phyloP scores from a whole-genome alignment of 2,888 invertebrate genomes.

The Caenorhabditis auriculariae region DNA sequence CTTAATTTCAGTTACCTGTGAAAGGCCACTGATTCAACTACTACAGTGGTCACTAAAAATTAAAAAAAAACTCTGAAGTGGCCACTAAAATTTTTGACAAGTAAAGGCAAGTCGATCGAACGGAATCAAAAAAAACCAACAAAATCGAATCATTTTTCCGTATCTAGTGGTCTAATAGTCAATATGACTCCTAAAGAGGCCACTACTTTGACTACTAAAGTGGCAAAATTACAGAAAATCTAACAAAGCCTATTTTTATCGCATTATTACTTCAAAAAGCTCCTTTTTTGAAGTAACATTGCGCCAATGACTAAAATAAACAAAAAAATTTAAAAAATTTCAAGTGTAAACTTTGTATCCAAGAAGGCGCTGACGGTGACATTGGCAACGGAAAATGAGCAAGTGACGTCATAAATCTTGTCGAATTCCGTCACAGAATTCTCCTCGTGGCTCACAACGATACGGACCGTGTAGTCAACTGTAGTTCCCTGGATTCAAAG shows the following conservation, averaged over 20 bases:
- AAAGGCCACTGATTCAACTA: too few species aligned
- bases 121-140: too few species aligned
- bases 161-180: too few species aligned
- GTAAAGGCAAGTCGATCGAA: too few species aligned
- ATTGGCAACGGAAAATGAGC: conserved; percentile 20
- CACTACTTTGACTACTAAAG: too few species aligned
- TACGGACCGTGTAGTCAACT: conserved; percentile 25
- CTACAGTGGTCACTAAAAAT: too few species aligned
- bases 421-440: conserved; percentile 28
- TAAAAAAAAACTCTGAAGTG: too few species aligned
- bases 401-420: conserved; percentile 36
- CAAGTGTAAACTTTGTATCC: conserved; percentile 22
- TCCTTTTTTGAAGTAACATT: neutral
- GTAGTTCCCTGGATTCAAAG: conserved; percentile 13
- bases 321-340: neutral
- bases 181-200: too few species aligned
- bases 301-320: neutral
- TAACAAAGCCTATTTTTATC: neutral
- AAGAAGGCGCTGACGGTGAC: conserved; percentile 17
- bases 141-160: too few species aligned
- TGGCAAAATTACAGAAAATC: neutral
- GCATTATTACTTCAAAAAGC: neutral
- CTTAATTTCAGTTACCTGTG: too few species aligned
- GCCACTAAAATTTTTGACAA: too few species aligned
- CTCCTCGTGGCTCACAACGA: conserved; percentile 26